phyloP scores from a whole-genome alignment of 2,113 vertebrate genomes.

The Semnopithecus entellus region DNA sequence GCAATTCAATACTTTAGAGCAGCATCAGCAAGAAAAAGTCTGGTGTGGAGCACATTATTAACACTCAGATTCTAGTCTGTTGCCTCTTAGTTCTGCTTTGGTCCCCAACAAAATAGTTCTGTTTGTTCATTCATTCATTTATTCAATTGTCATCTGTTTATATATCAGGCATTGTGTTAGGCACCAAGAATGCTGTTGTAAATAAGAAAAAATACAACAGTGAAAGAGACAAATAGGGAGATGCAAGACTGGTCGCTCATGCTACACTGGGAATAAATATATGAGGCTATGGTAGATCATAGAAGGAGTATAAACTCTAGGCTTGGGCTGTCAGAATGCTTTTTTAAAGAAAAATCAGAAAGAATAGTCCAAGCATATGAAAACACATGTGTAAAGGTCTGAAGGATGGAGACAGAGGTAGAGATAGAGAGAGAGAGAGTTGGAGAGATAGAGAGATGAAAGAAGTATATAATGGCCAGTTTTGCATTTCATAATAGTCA shows the following conservation, averaged over 20 bases:
- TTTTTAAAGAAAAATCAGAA: neutral
- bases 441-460: neutral
- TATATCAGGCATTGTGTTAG: neutral
- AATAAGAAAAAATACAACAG: neutral
- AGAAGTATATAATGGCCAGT: neutral
- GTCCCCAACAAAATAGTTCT: neutral
- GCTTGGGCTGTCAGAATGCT: neutral
- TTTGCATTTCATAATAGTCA: neutral
- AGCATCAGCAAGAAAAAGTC: neutral
- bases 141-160: neutral
- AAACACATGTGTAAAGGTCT: neutral
- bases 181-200: neutral
- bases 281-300: rapidly evolving
- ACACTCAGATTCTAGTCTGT: neutral
- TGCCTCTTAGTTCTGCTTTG: neutral
- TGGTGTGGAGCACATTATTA: neutral
- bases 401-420: neutral
- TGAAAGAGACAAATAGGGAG: neutral
- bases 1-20: neutral
- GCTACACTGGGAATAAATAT: neutral
- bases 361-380: neutral
- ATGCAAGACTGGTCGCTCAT: neutral
- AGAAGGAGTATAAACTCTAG: neutral
- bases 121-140: neutral
- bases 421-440: neutral